Evolutionary conservation across 2,888 invertebrate genomes (phyloP).

Genomic region (Leptopilina syphax): DNA sequence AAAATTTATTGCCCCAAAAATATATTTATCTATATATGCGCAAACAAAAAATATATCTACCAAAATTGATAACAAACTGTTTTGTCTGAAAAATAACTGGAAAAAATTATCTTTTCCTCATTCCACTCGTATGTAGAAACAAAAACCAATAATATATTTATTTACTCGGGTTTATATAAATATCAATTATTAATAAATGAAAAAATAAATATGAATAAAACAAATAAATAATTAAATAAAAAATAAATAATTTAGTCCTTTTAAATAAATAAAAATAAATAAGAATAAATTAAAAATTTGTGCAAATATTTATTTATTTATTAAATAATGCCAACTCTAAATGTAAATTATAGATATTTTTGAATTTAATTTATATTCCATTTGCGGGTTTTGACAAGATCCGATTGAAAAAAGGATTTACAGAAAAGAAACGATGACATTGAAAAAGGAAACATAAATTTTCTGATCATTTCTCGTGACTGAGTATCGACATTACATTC

Average conservation of each 20-base stretch:
- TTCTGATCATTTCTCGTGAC: conserved; percentile 16
- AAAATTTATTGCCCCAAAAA: background rate
- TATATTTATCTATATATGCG: background rate
- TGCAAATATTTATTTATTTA: too few species aligned
- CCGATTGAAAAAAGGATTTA: background rate
- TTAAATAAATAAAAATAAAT: too few species aligned
- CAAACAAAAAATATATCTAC: background rate
- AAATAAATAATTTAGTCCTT: too few species aligned
- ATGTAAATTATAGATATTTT: background rate
- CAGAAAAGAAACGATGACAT: background rate
- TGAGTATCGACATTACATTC: conserved; percentile 6
- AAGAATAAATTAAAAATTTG: too few species aligned
- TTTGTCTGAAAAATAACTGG: background rate
- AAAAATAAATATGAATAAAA: too few species aligned
- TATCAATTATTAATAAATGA: too few species aligned
- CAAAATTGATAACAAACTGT: background rate
- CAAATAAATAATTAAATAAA: too few species aligned
- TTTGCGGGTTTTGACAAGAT: background rate
- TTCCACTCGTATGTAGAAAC: too few species aligned
- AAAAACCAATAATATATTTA: too few species aligned
- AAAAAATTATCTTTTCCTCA: too few species aligned
- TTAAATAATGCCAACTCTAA: background rate
- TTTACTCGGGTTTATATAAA: too few species aligned
- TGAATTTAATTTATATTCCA: background rate
- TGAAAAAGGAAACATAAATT: conserved; percentile 8